These are phyloP conservation scores for Elysia chlorotica DNA, from an alignment of 1,140 invertebrate species.

Conservation along the genomic window DNA sequence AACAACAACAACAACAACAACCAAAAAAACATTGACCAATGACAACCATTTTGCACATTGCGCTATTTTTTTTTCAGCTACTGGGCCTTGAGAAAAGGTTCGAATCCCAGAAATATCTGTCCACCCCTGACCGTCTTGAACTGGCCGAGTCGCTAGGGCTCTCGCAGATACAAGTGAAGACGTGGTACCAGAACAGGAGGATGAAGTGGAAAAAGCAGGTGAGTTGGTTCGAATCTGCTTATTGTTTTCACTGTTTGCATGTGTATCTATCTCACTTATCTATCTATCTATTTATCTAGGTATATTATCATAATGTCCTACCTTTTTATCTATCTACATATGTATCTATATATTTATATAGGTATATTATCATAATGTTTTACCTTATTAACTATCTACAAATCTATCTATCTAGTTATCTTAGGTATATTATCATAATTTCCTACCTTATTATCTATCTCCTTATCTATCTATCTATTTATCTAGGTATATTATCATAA, in stretches of 20 bases:
- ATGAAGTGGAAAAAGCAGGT: conserved; percentile 64
- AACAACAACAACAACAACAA: background rate
- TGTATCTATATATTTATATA: background rate
- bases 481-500: background rate
- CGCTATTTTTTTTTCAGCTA: conserved; percentile 35
- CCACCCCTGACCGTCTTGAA: conserved; percentile 94
- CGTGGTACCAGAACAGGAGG: conserved; percentile 62
- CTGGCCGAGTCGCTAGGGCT: conserved; percentile 88
- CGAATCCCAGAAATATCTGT: conserved; percentile 93
- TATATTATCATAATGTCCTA: background rate
- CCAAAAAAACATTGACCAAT: background rate
- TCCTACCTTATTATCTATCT: background rate
- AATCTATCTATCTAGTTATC: background rate
- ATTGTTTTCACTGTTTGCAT: too few relatives aligned
- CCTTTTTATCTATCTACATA: conserved; percentile 1
- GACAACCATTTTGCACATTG: background rate
- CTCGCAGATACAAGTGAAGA: conserved; percentile 89
- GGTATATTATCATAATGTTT: background rate
- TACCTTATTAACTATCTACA: background rate
- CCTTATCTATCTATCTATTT: background rate
- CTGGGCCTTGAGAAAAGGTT: conserved; percentile 83
- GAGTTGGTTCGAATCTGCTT: too few relatives aligned
- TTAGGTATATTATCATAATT: background rate
- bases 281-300: background rate
- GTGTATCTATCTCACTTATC: too few relatives aligned